These are phyloP conservation scores for Drosophila rufa DNA, from an alignment of 1,140 invertebrate genomes.

Conservation along the genomic window DNA sequence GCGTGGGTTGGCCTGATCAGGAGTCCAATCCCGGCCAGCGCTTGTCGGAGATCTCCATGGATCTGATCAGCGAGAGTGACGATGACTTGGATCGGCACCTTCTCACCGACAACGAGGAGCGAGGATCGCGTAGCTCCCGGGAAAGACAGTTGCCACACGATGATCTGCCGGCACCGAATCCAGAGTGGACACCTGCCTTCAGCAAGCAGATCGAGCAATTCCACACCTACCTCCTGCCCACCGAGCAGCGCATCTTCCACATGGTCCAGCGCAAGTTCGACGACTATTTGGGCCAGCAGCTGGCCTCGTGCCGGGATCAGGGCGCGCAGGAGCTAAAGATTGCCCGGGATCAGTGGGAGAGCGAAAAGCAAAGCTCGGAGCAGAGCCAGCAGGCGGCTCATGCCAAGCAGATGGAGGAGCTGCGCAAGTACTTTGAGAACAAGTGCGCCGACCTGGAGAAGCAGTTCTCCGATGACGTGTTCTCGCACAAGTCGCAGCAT, in stretches of 20 bases:
- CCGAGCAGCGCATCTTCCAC: conserved; percentile 84
- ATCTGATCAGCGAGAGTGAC: conserved; percentile 82
- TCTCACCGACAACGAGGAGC: conserved; percentile 75
- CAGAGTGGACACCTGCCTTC: conserved; percentile 76
- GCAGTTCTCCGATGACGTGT: conserved; percentile 90
- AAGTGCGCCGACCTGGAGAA: conserved; percentile 92
- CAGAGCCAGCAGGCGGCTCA: conserved; percentile 88
- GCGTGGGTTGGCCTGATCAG: conserved; percentile 72
- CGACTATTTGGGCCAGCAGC: conserved; percentile 86
- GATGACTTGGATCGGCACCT: conserved; percentile 76
- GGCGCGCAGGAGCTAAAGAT: conserved; percentile 86
- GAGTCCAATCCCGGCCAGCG: conserved; percentile 76
- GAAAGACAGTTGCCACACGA: conserved; percentile 80
- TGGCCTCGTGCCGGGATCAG: conserved; percentile 85
- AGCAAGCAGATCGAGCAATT: conserved; percentile 84
- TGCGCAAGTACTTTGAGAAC: conserved; percentile 91
- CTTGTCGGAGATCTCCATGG: conserved; percentile 81
- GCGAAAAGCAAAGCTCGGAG: conserved; percentile 60
- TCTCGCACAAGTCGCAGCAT: conserved; percentile 88
- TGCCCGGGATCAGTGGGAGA: conserved; percentile 81
- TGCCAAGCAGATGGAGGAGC: conserved; percentile 90
- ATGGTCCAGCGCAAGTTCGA: conserved; percentile 86
- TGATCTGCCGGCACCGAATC: conserved; percentile 69
- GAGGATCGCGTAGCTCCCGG: conserved; percentile 65
- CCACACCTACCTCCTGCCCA: conserved; percentile 82